Evolutionary conservation across 2,797 vertebrate genomes (phyloP).

Genomic region (Arnoldichthys spilopterus): DNA sequence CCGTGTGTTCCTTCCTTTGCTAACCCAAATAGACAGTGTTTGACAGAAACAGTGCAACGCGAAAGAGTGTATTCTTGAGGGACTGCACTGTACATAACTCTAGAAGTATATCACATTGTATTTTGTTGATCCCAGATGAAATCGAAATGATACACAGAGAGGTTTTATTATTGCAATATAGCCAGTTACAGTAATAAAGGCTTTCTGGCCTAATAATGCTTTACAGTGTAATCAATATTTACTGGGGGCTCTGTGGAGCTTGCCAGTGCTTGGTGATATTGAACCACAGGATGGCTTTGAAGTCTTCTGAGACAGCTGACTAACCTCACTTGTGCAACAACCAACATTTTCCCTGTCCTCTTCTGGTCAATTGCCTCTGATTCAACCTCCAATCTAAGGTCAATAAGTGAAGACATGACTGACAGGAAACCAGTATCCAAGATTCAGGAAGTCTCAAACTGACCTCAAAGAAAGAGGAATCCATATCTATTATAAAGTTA

Average conservation of each 20-base stretch:
- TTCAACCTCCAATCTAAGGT: slow-evolving; percentile 25
- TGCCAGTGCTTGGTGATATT: slow-evolving; percentile 53
- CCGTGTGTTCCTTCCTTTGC: slow-evolving; percentile 17
- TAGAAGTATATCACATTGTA: slow-evolving; percentile 49
- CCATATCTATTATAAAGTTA: slow-evolving; percentile 16
- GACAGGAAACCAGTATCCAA: slow-evolving; percentile 18
- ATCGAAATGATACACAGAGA: slow-evolving; percentile 60
- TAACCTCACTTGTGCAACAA: slow-evolving; percentile 49
- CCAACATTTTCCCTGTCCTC: slow-evolving; percentile 35
- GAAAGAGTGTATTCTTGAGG: slow-evolving; percentile 26
- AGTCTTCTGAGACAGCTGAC: slow-evolving; percentile 45
- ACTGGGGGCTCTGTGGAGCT: slow-evolving; percentile 52
- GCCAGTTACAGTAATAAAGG: slow-evolving; percentile 63
- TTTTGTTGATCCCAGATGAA: slow-evolving; percentile 55
- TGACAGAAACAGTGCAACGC: slow-evolving; percentile 32
- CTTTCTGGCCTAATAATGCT: slow-evolving; percentile 64
- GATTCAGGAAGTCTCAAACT: slow-evolving; percentile 7
- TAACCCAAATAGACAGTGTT: slow-evolving; percentile 40
- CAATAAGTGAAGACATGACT: slow-evolving; percentile 19
- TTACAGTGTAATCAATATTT: slow-evolving; percentile 65
- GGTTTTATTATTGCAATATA: slow-evolving; percentile 66
- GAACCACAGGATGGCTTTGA: slow-evolving; percentile 47
- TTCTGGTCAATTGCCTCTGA: slow-evolving; percentile 20
- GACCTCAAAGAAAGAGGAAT: slow-evolving; percentile 9
- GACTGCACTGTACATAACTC: slow-evolving; percentile 36